phyloP scores from a whole-genome alignment of 2,888 invertebrate genomes.

The Neoaliturus tenellus region DNA sequence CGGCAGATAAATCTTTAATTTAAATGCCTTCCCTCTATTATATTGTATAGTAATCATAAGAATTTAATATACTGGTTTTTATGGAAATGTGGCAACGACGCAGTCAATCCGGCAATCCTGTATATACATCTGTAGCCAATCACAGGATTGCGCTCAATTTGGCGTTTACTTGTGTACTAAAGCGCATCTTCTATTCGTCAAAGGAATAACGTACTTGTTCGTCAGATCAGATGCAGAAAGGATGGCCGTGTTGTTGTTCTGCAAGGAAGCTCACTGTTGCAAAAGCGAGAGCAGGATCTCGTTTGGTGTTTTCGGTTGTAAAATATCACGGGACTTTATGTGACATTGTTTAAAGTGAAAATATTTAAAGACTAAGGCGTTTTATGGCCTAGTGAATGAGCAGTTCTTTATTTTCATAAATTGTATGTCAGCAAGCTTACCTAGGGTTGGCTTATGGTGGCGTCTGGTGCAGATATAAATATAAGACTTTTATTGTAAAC shows the following conservation, averaged over 20 bases:
- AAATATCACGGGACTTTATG: conserved; percentile 21
- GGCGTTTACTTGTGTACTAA: conserved; percentile 55
- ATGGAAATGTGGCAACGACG: neutral
- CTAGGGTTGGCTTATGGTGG: conserved; percentile 48
- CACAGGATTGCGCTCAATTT: conserved; percentile 49
- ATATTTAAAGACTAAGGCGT: neutral
- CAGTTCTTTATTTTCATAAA: conserved; percentile 44
- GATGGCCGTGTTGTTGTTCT: conserved; percentile 46
- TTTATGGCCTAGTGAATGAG: conserved; percentile 39
- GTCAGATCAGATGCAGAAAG: conserved; percentile 46
- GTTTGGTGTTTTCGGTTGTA: neutral
- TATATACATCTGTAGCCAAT: conserved; percentile 53
- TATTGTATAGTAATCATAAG: neutral
- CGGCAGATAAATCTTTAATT: too few relatives aligned
- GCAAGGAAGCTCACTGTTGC: conserved; percentile 19
- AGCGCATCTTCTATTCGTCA: conserved; percentile 56
- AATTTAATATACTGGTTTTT: neutral
- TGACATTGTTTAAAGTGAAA: conserved; percentile 20
- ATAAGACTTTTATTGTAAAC: conserved; percentile 16
- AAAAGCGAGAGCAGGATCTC: conserved; percentile 9
- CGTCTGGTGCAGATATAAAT: conserved; percentile 15
- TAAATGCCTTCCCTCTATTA: too few relatives aligned
- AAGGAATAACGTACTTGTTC: conserved; percentile 49
- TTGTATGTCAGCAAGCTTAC: conserved; percentile 34
- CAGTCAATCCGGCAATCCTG: neutral